phyloP scores from a whole-genome alignment of 2,888 invertebrate genomes.

The Disparrhopalites patrizii region DNA sequence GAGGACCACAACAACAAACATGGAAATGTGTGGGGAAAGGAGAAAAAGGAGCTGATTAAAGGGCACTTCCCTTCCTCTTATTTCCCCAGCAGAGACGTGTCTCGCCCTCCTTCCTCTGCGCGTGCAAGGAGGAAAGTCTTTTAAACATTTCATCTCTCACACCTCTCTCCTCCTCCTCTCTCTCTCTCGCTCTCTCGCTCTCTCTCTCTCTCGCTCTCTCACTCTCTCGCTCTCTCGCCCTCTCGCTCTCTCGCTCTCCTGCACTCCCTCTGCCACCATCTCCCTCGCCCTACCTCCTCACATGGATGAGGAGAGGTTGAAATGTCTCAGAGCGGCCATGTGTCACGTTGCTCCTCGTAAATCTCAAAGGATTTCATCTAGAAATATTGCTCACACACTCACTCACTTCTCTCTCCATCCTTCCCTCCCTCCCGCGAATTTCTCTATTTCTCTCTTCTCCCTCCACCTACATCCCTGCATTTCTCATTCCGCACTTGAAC shows the following conservation, averaged over 20 bases:
- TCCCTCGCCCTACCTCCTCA: not conserved
- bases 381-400: slow-evolving; percentile 30
- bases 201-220: too few species aligned
- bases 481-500: not conserved
- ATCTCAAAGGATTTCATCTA: slow-evolving; percentile 33
- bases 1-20: too few species aligned
- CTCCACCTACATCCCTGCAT: not conserved
- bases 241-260: too few species aligned
- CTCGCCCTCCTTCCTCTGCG: not conserved
- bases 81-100: not conserved
- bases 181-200: too few species aligned
- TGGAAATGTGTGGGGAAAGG: too few species aligned
- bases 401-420: slow-evolving; percentile 5
- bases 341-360: slow-evolving; percentile 31
- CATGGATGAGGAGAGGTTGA: slow-evolving; percentile 23
- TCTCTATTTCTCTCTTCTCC: not conserved
- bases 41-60: too few species aligned
- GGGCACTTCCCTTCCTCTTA: too few species aligned
- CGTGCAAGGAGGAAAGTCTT: not conserved
- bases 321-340: slow-evolving; percentile 31
- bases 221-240: too few species aligned
- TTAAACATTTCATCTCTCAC: slow-evolving; percentile 20
- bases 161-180: too few species aligned
- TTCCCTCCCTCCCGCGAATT: not conserved
- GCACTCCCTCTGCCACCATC: not conserved